Conservation (phyloP, 2,888 invertebrate genomes). For the Drosophila atripex region DNA sequence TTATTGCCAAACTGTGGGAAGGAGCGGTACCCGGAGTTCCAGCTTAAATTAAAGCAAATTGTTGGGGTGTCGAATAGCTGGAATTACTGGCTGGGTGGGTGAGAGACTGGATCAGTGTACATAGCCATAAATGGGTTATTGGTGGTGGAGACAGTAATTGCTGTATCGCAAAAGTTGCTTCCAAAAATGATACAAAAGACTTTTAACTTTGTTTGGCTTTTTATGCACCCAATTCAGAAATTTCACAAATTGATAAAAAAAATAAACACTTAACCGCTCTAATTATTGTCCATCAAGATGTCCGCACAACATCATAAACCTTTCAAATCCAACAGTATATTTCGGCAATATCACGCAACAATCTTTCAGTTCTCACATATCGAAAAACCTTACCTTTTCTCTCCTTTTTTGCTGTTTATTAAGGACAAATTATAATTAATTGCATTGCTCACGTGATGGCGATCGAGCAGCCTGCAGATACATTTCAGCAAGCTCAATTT, state of each 20-base stretch:
- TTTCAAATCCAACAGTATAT: constrained; percentile 12
- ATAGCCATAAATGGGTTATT: constrained; percentile 11
- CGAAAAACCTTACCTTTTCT: constrained; percentile 13
- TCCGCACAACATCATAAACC: constrained; percentile 56
- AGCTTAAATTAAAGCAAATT: constrained; percentile 52
- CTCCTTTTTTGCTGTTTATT: constrained; percentile 53
- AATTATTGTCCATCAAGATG: constrained; percentile 68
- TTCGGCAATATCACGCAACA: constrained; percentile 36
- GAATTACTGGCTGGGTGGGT: constrained; percentile 34
- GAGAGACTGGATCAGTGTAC: constrained; percentile 5
- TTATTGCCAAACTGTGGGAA: constrained; percentile 40
- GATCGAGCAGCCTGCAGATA: constrained; percentile 72
- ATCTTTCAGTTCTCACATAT: constrained; percentile 10
- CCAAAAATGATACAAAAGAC: not conserved
- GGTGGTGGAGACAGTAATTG: constrained; percentile 1
- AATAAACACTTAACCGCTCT: constrained; percentile 37
- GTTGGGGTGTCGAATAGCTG: constrained; percentile 37
- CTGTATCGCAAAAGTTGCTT: not conserved
- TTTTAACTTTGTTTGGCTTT: not conserved
- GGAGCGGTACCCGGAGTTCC: constrained; percentile 54
- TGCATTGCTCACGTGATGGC: constrained; percentile 80
- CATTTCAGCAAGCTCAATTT: constrained; percentile 77
- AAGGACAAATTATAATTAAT: constrained; percentile 81
- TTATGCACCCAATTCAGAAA: not conserved
- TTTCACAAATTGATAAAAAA: constrained; percentile 9